Evolutionary conservation across 2,888 invertebrate genomes (phyloP).

Genomic region (Oxytorus armatus): DNA sequence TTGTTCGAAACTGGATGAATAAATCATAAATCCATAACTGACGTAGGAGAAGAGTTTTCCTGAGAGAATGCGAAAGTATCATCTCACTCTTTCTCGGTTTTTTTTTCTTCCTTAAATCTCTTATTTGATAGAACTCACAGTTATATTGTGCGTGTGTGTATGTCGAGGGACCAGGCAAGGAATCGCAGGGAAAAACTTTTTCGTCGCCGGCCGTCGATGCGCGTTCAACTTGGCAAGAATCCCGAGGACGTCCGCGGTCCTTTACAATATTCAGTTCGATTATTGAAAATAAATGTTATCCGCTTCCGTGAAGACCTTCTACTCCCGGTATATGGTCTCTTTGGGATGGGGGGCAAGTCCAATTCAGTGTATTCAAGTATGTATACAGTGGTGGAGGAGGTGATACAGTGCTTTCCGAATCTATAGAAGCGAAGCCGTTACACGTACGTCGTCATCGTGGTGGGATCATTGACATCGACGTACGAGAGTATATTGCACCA

Average conservation of each 20-base stretch:
- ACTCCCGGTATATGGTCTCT: background rate
- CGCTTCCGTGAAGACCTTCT: conserved; percentile 20
- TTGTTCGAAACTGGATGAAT: conserved; percentile 3
- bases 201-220: conserved; percentile 28
- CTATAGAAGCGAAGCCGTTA: background rate
- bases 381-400: background rate
- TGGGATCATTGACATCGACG: conserved; percentile 20
- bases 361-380: conserved; percentile 14
- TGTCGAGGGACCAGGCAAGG: no score
- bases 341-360: conserved; percentile 10
- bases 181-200: conserved; percentile 49
- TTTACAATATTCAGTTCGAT: conserved; percentile 52
- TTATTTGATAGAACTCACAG: no score
- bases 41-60: background rate
- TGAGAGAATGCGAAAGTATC: no score
- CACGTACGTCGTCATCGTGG: background rate
- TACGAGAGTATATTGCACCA: background rate
- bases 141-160: no score
- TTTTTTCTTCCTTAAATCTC: no score
- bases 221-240: conserved; percentile 54
- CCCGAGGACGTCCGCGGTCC: conserved; percentile 15
- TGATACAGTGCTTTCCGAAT: conserved; percentile 11
- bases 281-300: conserved; percentile 63
- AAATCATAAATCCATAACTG: conserved; percentile 16
- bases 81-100: no score